Conservation (phyloP, 2,113 vertebrate genomes). For the Myotis brandtii region DNA sequence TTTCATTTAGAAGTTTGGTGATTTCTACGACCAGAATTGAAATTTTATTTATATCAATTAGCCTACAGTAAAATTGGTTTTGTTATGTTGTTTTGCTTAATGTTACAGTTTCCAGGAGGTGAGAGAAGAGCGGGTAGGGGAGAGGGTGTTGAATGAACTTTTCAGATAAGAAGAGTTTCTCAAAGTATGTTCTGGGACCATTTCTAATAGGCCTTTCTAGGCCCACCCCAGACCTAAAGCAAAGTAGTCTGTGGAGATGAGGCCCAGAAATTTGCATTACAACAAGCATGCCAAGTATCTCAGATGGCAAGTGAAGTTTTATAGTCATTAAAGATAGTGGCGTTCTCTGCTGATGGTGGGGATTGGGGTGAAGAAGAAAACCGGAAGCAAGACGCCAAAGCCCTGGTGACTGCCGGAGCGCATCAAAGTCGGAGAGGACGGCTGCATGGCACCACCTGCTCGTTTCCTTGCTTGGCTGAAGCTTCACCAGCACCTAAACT, state of each 20-base stretch:
- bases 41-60: not conserved
- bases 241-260: not conserved
- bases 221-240: not conserved
- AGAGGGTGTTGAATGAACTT: not conserved
- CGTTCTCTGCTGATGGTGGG: not conserved
- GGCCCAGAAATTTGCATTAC: not conserved
- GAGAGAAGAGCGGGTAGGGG: not conserved
- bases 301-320: not conserved
- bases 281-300: not conserved
- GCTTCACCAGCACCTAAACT: not conserved
- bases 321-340: not conserved
- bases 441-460: not conserved
- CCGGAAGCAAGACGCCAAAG: not conserved
- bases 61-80: not conserved
- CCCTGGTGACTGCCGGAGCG: not conserved
- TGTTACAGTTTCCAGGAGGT: not conserved
- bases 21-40: not conserved
- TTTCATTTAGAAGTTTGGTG: not conserved
- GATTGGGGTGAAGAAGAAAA: not conserved
- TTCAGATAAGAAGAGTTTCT: not conserved
- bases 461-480: not conserved
- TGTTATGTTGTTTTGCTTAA: not conserved
- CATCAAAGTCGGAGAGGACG: not conserved
- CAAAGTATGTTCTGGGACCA: not conserved
- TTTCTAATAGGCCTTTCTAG: not conserved